A percentile compares a stretch with the other conserved stretches of the same genome.
Conservation (phyloP, 2,113 vertebrate species). For the Copsychus sechellarum region DNA sequence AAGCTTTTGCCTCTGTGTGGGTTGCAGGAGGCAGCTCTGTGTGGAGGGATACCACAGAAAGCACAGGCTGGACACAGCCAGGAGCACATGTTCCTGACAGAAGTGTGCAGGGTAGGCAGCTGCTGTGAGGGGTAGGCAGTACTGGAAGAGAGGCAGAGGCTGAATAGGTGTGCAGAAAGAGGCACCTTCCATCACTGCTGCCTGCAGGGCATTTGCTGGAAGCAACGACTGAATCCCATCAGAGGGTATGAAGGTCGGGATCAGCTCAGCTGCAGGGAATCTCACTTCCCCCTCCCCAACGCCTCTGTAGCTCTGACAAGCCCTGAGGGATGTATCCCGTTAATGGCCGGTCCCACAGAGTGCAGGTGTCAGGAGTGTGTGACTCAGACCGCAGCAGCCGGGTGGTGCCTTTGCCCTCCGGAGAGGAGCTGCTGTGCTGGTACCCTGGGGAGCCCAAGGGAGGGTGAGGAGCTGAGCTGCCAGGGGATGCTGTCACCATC, state of each 20-base stretch:
- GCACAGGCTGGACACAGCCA: neutral
- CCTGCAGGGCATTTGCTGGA: neutral
- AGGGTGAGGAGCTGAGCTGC: neutral
- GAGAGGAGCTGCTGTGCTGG: neutral
- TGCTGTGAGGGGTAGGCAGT: rapidly evolving
- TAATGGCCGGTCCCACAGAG: neutral
- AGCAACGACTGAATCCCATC: neutral
- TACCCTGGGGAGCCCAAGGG: neutral
- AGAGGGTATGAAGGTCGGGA: neutral
- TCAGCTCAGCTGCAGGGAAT: neutral
- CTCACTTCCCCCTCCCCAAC: neutral
- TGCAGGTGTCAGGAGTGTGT: neutral
- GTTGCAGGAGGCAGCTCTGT: neutral
- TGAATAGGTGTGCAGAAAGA: neutral
- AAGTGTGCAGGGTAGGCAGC: neutral
- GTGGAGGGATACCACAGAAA: neutral
- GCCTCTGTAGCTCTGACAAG: neutral
- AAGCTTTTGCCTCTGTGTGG: neutral
- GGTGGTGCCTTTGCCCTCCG: neutral
- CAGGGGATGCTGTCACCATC: neutral
- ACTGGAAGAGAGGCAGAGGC: neutral
- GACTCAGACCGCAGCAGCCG: neutral
- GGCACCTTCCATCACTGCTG: neutral
- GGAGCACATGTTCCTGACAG: neutral
- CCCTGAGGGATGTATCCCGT: neutral